Base-by-base conservation (phyloP, 2,888 invertebrate genomes). In the Ornithoptera alexandrae region DNA sequence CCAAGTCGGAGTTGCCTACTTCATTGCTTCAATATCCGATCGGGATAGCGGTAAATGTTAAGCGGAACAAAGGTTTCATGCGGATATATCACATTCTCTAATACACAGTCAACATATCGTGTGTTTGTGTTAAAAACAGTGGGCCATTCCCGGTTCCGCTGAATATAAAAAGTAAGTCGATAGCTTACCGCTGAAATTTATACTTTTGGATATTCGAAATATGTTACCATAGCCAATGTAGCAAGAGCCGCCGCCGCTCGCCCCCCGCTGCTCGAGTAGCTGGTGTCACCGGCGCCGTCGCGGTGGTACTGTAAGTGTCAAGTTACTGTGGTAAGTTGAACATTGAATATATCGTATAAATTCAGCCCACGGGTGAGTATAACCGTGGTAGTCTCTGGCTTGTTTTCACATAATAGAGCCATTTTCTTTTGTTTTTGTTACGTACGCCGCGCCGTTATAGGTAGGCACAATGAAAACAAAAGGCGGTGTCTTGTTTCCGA, bases 341-440 rank as follows among this genome's bases (percentile, higher is more conserved):
- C 85, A 84, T 82, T 84, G 89, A 89, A 86, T 87, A 88, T 89
- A 89, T 89, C 90, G 91, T 90, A 91, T 90, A 89, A 89, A 92
- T 91, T 91, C 92, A 85, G 86, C 87, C 90, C 90, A 89, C 90
- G 90, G 91, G 89, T 85, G 87, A 89, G 87, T 88, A 92, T 90
- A 91, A 90, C 88, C 86, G 88, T 84, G 84, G 84, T 88, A 89
- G 89, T 90, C 86, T 87, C 84, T 82, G 86, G 86, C 86, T 90
- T 92, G 92, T 92, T 92, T 92, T 92, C 92, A 92, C 91, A 92
- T 92, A 92, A 92, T 92, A 90, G 90, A 91, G 88, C 89, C 86
- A 90, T 92, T 91, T 92, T 88, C 91, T 91, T 92, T 89, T 91
- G 92, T 92, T 92, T 92, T 92, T 92, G 89, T 89, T 87, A 84